Percentiles rank a stretch among this genome's conserved stretches.
Evolutionary conservation across 2,113 vertebrate species (phyloP).

Genomic region (Ictalurus furcatus): DNA sequence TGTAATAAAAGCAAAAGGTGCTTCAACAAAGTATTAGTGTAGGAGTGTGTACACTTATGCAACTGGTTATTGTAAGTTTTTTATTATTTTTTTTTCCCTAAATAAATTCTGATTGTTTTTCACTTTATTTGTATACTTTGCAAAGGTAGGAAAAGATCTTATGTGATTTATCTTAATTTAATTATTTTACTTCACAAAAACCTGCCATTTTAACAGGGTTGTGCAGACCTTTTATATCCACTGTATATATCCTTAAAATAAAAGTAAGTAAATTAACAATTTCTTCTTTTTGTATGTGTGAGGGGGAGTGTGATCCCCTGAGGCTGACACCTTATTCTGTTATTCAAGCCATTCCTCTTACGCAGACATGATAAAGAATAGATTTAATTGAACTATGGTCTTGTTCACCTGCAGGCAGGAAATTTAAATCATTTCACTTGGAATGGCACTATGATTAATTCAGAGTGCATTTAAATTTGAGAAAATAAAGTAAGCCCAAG

Average conservation of each 20-base stretch:
- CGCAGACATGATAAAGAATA: conserved; percentile 25
- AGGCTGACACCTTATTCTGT: conserved; percentile 31
- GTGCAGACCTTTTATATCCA: no score
- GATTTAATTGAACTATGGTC: conserved; percentile 46
- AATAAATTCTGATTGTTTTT: no score
- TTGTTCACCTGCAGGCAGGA: conserved; percentile 23
- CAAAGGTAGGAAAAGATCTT: no score
- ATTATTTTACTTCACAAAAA: no score
- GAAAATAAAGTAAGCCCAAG: background rate
- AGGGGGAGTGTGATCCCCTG: background rate
- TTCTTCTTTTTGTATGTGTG: background rate
- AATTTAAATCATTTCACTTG: conserved; percentile 14
- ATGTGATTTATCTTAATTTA: no score
- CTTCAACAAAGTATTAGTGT: no score
- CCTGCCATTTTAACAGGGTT: no score
- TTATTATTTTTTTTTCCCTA: no score
- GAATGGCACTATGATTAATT: conserved; percentile 27
- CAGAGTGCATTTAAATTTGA: background rate
- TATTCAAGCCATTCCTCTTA: conserved; percentile 13
- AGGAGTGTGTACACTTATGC: no score
- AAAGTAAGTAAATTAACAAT: background rate
- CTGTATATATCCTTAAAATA: background rate
- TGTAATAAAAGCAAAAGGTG: no score
- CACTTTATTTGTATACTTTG: no score
- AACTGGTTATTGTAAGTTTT: no score